Conservation (phyloP, 2,113 vertebrate species). For the Lophius piscatorius region DNA sequence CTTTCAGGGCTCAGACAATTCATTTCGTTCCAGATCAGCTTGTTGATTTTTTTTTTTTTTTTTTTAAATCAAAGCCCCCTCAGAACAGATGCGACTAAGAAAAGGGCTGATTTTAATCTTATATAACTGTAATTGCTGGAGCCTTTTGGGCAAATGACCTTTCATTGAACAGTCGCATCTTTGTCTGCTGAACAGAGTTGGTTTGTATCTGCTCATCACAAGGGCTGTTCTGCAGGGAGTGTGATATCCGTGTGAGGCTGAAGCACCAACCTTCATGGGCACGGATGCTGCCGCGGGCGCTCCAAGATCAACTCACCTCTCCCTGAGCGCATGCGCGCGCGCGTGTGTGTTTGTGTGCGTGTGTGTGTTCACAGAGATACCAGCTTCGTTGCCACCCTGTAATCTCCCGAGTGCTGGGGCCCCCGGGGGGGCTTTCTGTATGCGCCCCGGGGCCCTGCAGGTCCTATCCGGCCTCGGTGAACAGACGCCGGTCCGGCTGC, state of each 20-base stretch:
- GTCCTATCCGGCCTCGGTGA: constrained; percentile 57
- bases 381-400: constrained; percentile 64
- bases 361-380: constrained; percentile 72
- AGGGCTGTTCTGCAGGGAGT: constrained; percentile 45
- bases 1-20: constrained; percentile 11
- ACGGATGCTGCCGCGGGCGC: constrained; percentile 55
- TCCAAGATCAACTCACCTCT: constrained; percentile 35
- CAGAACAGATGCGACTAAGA: constrained; percentile 40
- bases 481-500: constrained; percentile 65
- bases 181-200: constrained; percentile 69
- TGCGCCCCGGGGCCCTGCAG: constrained; percentile 66
- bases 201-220: constrained; percentile 71
- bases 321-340: constrained; percentile 30
- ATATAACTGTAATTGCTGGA: constrained; percentile 17
- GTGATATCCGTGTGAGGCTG: constrained; percentile 68
- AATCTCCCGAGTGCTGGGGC: constrained; percentile 63
- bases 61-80: constrained; percentile 43
- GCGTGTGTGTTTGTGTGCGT: constrained; percentile 42
- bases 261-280: constrained; percentile 42
- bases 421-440: constrained; percentile 59
- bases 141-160: constrained; percentile 51
- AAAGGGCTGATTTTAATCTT: constrained; percentile 32
- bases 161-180: constrained; percentile 64
- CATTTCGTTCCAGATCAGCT: constrained; percentile 32
- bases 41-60: constrained; percentile 44